phyloP scores from a whole-genome alignment of 2,888 invertebrate genomes.

The Metalampra italica region DNA sequence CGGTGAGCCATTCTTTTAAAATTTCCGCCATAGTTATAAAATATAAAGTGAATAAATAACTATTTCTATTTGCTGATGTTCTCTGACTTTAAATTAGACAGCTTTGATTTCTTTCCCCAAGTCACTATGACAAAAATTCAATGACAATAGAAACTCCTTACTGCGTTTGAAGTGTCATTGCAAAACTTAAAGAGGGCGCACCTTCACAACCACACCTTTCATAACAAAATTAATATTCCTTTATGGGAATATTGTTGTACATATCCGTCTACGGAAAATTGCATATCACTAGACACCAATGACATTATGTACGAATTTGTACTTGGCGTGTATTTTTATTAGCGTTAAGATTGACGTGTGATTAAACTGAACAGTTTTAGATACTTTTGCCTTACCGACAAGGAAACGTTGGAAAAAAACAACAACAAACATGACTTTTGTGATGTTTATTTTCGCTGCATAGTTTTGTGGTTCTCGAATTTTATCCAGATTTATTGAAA shows the following conservation, averaged over 20 bases:
- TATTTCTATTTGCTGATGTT: not conserved
- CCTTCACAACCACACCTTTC: too few relatives aligned
- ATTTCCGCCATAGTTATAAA: conserved; percentile 72
- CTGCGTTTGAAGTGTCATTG: too few relatives aligned
- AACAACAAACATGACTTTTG: conserved; percentile 54
- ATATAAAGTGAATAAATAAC: not conserved
- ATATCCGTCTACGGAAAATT: too few relatives aligned
- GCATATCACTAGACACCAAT: too few relatives aligned
- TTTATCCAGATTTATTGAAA: conserved; percentile 37
- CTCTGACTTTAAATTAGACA: not conserved
- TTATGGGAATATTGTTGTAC: too few relatives aligned
- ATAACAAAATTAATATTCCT: too few relatives aligned
- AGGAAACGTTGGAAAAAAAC: not conserved
- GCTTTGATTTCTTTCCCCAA: not conserved
- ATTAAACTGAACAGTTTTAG: not conserved
- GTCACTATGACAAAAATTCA: too few relatives aligned
- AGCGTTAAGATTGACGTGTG: not conserved
- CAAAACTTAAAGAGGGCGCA: too few relatives aligned
- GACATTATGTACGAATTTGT: too few relatives aligned
- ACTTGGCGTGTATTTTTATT: too few relatives aligned
- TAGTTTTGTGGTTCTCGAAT: conserved; percentile 47
- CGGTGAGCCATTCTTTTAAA: conserved; percentile 79
- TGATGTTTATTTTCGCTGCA: conserved; percentile 72
- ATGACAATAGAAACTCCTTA: too few relatives aligned
- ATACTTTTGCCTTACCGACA: not conserved